Evolutionary conservation across 2,113 vertebrate species (phyloP).

Genomic region (Clupea harengus): DNA sequence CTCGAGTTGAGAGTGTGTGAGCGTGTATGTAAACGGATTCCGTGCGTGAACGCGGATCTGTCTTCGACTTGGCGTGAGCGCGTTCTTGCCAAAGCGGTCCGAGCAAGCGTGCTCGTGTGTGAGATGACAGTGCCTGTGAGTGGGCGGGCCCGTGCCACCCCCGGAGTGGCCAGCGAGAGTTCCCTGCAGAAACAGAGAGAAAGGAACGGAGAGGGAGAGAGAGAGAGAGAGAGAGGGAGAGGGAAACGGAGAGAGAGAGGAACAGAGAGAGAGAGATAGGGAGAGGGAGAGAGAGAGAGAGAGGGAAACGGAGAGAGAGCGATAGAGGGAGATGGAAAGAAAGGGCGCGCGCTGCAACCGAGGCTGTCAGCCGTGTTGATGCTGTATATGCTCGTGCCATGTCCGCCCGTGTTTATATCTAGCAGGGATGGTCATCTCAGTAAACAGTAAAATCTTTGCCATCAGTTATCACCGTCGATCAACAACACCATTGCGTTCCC

Average conservation of each 20-base stretch:
- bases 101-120: slow-evolving; percentile 1
- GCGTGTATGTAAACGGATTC: slow-evolving; percentile 57
- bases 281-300: neutral
- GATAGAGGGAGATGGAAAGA: no score
- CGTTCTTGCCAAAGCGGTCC: slow-evolving; percentile 57
- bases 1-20: slow-evolving; percentile 31
- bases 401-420: no score
- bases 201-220: neutral
- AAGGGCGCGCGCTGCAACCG: no score
- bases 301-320: no score
- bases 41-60: slow-evolving; percentile 62
- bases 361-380: no score
- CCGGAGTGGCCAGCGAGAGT: neutral
- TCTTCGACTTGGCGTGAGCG: slow-evolving; percentile 51
- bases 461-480: no score
- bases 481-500: no score
- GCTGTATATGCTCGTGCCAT: no score
- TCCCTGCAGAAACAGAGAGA: neutral
- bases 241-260: neutral
- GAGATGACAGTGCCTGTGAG: slow-evolving; percentile 43
- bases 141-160: slow-evolving; percentile 54
- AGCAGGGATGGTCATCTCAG: no score
- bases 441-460: no score
- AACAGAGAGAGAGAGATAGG: neutral
- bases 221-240: neutral